Percentiles rank a stretch among this genome's conserved stretches.
These are phyloP conservation scores for Diadumene lineata DNA, from an alignment of 92 coral and sea anemone genomes.

Conservation along the genomic window DNA sequence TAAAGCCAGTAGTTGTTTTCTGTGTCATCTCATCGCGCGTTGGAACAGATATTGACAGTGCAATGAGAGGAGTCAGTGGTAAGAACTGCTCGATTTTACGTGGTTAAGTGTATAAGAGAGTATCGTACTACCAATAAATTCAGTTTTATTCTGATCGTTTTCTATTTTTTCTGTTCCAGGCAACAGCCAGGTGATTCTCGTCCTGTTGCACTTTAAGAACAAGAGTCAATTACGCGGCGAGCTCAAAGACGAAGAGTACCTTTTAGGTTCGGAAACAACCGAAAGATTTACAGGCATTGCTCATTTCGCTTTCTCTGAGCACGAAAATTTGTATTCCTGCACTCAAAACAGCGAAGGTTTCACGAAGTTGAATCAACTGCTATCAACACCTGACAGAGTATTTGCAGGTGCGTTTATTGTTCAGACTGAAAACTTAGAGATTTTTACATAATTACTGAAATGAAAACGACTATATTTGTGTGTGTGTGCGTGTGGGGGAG, in stretches of 20 bases:
- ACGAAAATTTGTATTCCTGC: conserved; percentile 1
- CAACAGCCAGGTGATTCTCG: background rate
- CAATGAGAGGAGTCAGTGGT: conserved; percentile 12
- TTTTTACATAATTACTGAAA: too few species aligned
- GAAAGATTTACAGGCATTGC: conserved; percentile 13
- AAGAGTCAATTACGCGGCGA: background rate
- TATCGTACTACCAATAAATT: background rate
- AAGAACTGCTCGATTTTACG: background rate
- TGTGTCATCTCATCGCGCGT: conserved; percentile 12
- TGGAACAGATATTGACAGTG: conserved; percentile 18
- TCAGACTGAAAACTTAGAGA: too few species aligned
- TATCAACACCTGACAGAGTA: too few species aligned
- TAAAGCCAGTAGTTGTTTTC: conserved; percentile 11
- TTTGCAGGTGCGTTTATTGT: too few species aligned
- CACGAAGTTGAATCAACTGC: background rate
- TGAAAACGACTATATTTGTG: too few species aligned
- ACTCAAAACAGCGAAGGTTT: conserved; percentile 1
- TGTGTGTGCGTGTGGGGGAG: too few species aligned
- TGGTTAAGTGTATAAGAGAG: background rate
- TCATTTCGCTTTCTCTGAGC: conserved; percentile 24
- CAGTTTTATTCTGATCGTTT: background rate
- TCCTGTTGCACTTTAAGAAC: background rate
- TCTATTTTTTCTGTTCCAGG: background rate
- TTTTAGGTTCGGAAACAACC: background rate
- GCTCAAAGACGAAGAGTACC: background rate